Percentiles rank a stretch among this genome's conserved stretches.
phyloP scores from a whole-genome alignment of 2,797 vertebrate genomes.

The Alfaro cultratus region DNA sequence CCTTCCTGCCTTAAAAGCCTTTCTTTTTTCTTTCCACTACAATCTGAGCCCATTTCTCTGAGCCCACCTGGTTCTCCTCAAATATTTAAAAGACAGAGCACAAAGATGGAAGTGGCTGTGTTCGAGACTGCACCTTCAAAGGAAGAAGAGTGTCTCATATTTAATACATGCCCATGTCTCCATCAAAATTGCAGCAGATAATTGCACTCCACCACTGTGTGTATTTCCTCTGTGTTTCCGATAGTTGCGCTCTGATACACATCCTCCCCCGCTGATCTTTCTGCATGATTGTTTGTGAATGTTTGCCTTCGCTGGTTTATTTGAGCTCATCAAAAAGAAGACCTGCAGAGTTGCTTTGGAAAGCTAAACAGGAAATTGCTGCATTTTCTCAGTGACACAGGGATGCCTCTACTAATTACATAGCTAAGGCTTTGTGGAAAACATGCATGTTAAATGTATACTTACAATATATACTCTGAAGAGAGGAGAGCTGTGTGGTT shows the following conservation, averaged over 20 bases:
- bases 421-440: neutral
- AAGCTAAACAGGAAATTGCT: constrained; percentile 1
- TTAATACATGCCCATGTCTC: constrained; percentile 58
- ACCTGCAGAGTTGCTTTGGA: neutral
- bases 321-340: neutral
- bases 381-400: neutral
- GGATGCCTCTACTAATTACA: neutral
- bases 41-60: neutral
- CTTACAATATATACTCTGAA: neutral
- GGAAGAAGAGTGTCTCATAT: constrained; percentile 48
- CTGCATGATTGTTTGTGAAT: constrained; percentile 12
- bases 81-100: constrained; percentile 64
- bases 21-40: neutral
- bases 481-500: neutral
- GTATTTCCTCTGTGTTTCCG: constrained; percentile 29
- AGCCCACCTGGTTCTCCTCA: constrained; percentile 47
- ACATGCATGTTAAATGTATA: neutral
- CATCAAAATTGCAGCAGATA: constrained; percentile 57
- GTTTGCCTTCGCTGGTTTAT: neutral
- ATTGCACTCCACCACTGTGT: constrained; percentile 42
- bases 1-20: constrained; percentile 43
- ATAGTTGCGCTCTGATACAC: constrained; percentile 33
- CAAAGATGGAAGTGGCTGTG: constrained; percentile 49
- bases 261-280: constrained; percentile 9
- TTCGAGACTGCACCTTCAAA: constrained; percentile 34